phyloP scores from a whole-genome alignment of 1,140 invertebrate genomes.

The Copidosoma floridanum region DNA sequence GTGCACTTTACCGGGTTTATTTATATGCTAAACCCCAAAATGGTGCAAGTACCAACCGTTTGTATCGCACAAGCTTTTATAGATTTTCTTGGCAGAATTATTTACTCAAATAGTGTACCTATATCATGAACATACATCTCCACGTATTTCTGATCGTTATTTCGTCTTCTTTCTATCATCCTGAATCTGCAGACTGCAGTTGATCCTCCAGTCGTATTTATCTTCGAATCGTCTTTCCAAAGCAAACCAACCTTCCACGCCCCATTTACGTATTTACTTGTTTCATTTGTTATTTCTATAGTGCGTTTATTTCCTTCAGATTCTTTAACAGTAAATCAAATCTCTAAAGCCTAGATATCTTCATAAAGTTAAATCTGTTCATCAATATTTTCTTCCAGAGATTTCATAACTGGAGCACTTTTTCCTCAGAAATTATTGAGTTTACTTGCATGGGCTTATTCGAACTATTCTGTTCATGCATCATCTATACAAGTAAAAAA shows the following conservation, averaged over 20 bases:
- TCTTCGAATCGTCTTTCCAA: conserved; percentile 10
- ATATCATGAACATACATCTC: conserved; percentile 7
- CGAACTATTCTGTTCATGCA: too few species aligned
- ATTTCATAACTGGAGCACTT: too few species aligned
- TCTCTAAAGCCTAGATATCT: too few species aligned
- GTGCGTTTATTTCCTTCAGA: too few species aligned
- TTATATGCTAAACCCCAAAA: conserved; percentile 20
- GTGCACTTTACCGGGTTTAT: conserved; percentile 34
- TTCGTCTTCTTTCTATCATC: conserved; percentile 13
- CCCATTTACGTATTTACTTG: neutral
- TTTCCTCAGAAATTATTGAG: too few species aligned
- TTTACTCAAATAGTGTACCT: neutral
- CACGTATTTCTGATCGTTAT: neutral
- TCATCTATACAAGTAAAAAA: too few species aligned
- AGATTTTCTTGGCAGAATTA: neutral
- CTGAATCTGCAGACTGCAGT: neutral
- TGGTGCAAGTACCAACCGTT: neutral
- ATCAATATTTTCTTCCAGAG: too few species aligned
- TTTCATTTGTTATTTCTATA: too few species aligned
- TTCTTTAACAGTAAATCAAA: too few species aligned
- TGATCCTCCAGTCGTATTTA: neutral
- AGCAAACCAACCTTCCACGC: conserved; percentile 26
- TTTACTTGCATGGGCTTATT: too few species aligned
- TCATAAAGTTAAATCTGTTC: too few species aligned
- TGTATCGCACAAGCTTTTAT: neutral